These are phyloP conservation scores for Apis dorsata DNA, from an alignment of 1,140 invertebrate genomes.

Conservation along the genomic window DNA sequence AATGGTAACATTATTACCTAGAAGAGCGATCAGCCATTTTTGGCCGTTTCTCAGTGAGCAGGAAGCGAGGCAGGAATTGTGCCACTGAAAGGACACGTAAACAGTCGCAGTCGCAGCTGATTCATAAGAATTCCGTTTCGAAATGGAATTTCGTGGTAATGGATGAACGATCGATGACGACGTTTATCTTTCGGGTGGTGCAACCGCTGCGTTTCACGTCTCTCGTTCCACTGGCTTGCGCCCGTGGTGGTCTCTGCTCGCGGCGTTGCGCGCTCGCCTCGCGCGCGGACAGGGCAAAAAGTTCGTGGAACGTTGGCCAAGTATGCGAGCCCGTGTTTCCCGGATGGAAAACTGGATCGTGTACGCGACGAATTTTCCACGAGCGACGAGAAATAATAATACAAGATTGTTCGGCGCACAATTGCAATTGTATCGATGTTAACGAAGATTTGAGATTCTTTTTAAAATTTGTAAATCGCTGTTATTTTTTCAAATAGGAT, in stretches of 20 bases:
- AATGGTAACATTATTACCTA: no score
- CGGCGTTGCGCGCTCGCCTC: background rate
- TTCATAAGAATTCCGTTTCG: background rate
- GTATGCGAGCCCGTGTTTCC: constrained; percentile 1
- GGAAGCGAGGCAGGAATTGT: constrained; percentile 4
- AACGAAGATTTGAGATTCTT: no score
- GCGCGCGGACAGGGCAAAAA: background rate
- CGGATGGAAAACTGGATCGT: background rate
- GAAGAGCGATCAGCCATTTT: no score
- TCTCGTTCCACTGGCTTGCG: constrained; percentile 30
- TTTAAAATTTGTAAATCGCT: no score
- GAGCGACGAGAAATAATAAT: background rate
- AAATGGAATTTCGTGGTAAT: constrained; percentile 16
- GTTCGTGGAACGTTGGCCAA: background rate
- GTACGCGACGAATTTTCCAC: constrained; percentile 10
- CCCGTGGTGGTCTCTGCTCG: constrained; percentile 13
- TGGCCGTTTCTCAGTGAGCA: no score
- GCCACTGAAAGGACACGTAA: background rate
- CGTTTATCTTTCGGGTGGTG: constrained; percentile 27
- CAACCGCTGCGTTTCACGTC: constrained; percentile 22
- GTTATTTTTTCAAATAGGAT: no score
- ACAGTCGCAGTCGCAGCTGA: background rate
- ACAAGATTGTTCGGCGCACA: no score
- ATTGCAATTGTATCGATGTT: no score
- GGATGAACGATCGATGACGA: constrained; percentile 23